phyloP scores from a whole-genome alignment of 2,113 vertebrate species.

The Bagarius yarrelli region DNA sequence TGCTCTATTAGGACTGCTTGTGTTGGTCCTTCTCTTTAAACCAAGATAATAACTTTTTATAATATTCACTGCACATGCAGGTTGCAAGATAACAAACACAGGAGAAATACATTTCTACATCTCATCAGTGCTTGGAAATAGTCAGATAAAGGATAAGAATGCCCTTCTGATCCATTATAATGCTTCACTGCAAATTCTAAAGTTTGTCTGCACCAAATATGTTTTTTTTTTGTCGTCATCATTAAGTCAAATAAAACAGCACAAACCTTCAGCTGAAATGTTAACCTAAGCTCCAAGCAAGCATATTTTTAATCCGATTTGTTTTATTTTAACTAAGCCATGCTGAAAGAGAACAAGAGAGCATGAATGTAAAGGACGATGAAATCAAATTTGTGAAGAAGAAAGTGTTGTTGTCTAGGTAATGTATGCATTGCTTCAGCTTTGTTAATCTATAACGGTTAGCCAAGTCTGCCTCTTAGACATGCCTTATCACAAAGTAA shows the following conservation, averaged over 20 bases:
- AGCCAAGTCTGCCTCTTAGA: constrained; percentile 46
- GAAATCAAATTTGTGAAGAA: neutral
- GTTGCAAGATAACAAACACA: constrained; percentile 5
- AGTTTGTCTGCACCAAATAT: constrained; percentile 34
- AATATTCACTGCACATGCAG: constrained; percentile 65
- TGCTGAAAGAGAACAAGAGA: neutral
- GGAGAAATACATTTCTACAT: constrained; percentile 13
- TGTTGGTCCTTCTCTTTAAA: constrained; percentile 50
- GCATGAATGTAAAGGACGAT: neutral
- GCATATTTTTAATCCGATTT: neutral
- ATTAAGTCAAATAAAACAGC: constrained; percentile 46
- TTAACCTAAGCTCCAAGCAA: constrained; percentile 45
- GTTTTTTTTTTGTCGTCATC: constrained; percentile 48
- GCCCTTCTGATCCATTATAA: constrained; percentile 27
- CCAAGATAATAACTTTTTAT: constrained; percentile 69
- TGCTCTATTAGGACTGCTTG: constrained; percentile 65
- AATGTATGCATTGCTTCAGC: constrained; percentile 40
- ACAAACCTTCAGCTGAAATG: constrained; percentile 31
- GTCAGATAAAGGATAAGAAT: constrained; percentile 27
- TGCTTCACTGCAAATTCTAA: constrained; percentile 32
- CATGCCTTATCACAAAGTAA: constrained; percentile 49
- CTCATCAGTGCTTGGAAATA: constrained; percentile 19
- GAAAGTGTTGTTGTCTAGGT: constrained; percentile 15
- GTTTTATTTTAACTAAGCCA: constrained; percentile 1
- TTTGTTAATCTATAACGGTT: constrained; percentile 52